Percentiles rank a stretch among this genome's conserved stretches.
These are phyloP conservation scores for Leptoclinus maculatus DNA, from an alignment of 2,797 vertebrate species.

Conservation along the genomic window DNA sequence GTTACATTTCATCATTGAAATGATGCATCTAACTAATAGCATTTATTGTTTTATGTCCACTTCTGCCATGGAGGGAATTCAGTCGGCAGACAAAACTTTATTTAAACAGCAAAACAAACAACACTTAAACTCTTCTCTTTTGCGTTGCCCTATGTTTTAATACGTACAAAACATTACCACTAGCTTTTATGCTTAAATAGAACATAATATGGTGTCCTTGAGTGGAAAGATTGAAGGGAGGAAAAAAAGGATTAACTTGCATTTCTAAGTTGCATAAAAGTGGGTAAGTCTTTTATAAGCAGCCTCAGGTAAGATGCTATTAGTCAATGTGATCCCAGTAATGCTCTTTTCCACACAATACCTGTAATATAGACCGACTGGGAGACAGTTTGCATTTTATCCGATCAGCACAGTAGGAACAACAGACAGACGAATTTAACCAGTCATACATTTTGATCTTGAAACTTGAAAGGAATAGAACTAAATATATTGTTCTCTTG, in stretches of 20 bases:
- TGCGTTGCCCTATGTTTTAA: no score
- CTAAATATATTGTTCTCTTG: no score
- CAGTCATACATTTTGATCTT: background rate
- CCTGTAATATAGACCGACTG: no score
- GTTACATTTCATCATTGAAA: no score
- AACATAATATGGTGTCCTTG: background rate
- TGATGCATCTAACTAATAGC: no score
- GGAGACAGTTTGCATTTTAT: background rate
- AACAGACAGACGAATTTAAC: background rate
- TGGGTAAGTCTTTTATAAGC: background rate
- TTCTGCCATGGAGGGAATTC: background rate
- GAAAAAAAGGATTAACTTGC: background rate
- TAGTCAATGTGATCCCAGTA: background rate
- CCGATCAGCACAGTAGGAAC: background rate
- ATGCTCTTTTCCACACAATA: background rate
- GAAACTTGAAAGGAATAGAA: background rate
- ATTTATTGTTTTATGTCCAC: no score
- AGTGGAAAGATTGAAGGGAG: background rate
- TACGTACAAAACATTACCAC: background rate
- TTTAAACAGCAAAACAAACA: background rate
- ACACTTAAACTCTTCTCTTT: background rate
- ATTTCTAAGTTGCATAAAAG: background rate
- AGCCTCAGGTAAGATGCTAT: background rate
- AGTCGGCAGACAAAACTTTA: background rate
- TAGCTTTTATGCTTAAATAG: background rate